These are phyloP conservation scores for Notothenia rossii DNA, from an alignment of 2,113 vertebrate genomes.

Conservation along the genomic window DNA sequence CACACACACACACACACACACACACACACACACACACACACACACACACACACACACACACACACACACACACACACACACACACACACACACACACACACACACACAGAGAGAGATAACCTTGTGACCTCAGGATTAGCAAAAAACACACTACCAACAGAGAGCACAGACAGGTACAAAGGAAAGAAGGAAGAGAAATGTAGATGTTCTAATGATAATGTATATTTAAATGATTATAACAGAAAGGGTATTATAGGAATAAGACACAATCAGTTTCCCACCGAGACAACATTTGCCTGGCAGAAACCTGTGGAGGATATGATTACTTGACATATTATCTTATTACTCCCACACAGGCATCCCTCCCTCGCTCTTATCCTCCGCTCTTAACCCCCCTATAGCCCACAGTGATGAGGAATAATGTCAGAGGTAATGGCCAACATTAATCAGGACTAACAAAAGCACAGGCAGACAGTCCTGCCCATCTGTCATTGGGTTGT, in stretches of 20 bases:
- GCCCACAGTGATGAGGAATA: slow-evolving; percentile 63
- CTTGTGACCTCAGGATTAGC: slow-evolving; percentile 39
- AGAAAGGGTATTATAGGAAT: slow-evolving; percentile 29
- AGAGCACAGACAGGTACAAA: background rate
- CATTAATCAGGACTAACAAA: slow-evolving; percentile 71
- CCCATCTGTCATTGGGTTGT: slow-evolving; percentile 73
- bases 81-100: slow-evolving; percentile 12
- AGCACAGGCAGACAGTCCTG: slow-evolving; percentile 56
- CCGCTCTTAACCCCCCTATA: slow-evolving; percentile 39
- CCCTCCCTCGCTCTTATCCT: slow-evolving; percentile 40
- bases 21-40: slow-evolving; percentile 27
- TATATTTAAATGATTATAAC: background rate
- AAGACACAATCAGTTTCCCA: background rate
- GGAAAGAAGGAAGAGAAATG: background rate
- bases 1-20: background rate
- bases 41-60: slow-evolving; percentile 13
- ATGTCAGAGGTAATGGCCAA: slow-evolving; percentile 70
- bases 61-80: too few species aligned
- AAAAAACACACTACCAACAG: slow-evolving; percentile 13
- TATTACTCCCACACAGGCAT: slow-evolving; percentile 44
- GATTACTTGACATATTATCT: slow-evolving; percentile 61
- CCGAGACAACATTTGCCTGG: slow-evolving; percentile 42
- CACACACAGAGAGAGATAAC: slow-evolving; percentile 55
- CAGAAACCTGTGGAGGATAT: slow-evolving; percentile 49
- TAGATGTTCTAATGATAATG: background rate